Base-by-base conservation (phyloP, 2,113 vertebrate species). In the Panthera uncia region DNA sequence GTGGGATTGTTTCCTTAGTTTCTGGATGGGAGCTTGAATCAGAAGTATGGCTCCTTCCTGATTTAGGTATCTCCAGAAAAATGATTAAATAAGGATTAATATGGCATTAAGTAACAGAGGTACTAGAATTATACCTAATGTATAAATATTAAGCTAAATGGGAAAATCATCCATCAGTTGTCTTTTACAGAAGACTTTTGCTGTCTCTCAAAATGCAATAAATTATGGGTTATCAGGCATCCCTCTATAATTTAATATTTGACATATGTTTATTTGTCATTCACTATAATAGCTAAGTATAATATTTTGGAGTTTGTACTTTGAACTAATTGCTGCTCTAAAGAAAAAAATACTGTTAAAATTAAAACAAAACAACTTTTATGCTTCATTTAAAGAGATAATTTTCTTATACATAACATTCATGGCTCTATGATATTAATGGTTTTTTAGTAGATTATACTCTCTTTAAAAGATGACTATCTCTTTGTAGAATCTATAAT, bases 221-320 rank as follows among this genome's bases (percentile, higher is more conserved):
- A 79, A 52, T 96, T 89, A n/a, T 93, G 12, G 10, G n/a, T 79
- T 79, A 80, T 52, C 18, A 91, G 89, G 81, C 78, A 79, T 95
- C 79, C 31, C 45, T 68, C 12, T 98, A 45, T 98, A 74, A 78
- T 97, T 98, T 96, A 98, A 87, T 65, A 92, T 57, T 87, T 38
- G 78, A 90, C 91, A 95, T 97, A 97, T 93, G 29, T 55, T 25
- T 68, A 27, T 91, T 97, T 98, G 48, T 96, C 29, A 93, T 98
- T 98, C 91, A 85, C 65, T 97, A 63, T 0, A 7, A 91, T 89
- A 29, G 1, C 84, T 0, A 0, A 92, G 33, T 86, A 86, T 85
- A 96, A 27, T 55, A 89, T 91, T 97, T 96, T 97, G 45, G 87
- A 98, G 38, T 74, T 85, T 97, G 14, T 98, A 96, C 41, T 92